phyloP scores from a whole-genome alignment of 2,888 invertebrate genomes.

The Apocheima hispidaria region DNA sequence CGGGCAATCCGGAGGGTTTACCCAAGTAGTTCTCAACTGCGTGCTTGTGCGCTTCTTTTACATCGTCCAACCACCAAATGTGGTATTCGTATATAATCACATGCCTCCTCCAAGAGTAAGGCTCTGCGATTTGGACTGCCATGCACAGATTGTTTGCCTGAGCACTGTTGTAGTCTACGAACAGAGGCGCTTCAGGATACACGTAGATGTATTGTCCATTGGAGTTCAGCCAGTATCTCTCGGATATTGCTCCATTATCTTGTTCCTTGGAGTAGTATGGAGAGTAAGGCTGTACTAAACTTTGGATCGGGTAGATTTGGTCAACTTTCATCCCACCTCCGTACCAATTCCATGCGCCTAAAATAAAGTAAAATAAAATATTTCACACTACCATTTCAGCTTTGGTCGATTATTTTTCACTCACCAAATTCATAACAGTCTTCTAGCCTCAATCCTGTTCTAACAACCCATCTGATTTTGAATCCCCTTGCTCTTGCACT shows the following conservation, averaged over 20 bases:
- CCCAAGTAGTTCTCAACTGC: slow-evolving; percentile 86
- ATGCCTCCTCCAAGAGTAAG: no score
- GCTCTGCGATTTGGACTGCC: slow-evolving; percentile 73
- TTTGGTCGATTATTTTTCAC: no score
- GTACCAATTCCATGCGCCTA: no score
- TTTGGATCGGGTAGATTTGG: slow-evolving; percentile 88
- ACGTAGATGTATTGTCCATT: slow-evolving; percentile 88
- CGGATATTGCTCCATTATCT: slow-evolving; percentile 85
- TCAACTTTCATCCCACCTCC: no score
- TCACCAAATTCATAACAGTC: no score
- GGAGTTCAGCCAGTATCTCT: slow-evolving; percentile 89
- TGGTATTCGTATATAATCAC: no score
- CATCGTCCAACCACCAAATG: no score
- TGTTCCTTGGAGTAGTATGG: slow-evolving; percentile 86
- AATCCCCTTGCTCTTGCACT: no score
- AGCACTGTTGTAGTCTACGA: slow-evolving; percentile 87
- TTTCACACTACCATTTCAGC: no score
- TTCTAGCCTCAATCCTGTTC: no score
- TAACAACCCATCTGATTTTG: no score
- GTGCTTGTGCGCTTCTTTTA: slow-evolving; percentile 86
- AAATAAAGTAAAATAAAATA: no score
- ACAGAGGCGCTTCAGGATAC: slow-evolving; percentile 88
- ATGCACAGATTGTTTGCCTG: slow-evolving; percentile 81
- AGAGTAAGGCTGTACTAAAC: slow-evolving; percentile 77
- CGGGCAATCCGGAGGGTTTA: slow-evolving; percentile 85